These are phyloP conservation scores for Pseudochirops corinnae DNA, from an alignment of 2,797 vertebrate species.

Conservation along the genomic window DNA sequence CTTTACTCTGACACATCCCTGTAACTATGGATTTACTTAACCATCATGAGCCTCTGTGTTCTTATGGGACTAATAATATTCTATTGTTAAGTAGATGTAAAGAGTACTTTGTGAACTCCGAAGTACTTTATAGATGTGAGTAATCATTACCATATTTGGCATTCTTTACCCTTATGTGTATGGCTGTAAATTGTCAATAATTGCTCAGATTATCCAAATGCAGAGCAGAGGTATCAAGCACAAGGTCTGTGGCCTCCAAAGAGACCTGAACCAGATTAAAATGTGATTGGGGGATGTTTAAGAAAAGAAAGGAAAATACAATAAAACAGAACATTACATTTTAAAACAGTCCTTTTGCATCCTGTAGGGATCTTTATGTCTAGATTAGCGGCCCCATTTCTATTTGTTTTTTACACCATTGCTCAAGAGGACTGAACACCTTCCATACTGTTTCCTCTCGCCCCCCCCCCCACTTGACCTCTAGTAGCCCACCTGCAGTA, in stretches of 20 bases:
- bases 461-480: not conserved
- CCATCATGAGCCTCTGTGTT: not conserved
- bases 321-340: not conserved
- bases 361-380: not conserved
- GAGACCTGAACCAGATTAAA: not conserved
- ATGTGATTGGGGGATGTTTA: not conserved
- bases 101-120: not conserved
- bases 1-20: not conserved
- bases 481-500: not conserved
- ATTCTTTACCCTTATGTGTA: not conserved
- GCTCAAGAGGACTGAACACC: not conserved
- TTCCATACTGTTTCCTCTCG: not conserved
- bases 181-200: not conserved
- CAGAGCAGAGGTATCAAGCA: not conserved
- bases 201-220: not conserved
- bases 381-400: not conserved
- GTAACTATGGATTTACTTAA: not conserved
- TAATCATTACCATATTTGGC: not conserved
- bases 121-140: not conserved
- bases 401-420: not conserved
- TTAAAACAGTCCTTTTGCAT: not conserved
- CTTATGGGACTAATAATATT: not conserved
- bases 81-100: not conserved
- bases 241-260: not conserved
- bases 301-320: not conserved